Base-by-base conservation (phyloP, 2,797 vertebrate genomes). In the Lycodopsis pacificus region DNA sequence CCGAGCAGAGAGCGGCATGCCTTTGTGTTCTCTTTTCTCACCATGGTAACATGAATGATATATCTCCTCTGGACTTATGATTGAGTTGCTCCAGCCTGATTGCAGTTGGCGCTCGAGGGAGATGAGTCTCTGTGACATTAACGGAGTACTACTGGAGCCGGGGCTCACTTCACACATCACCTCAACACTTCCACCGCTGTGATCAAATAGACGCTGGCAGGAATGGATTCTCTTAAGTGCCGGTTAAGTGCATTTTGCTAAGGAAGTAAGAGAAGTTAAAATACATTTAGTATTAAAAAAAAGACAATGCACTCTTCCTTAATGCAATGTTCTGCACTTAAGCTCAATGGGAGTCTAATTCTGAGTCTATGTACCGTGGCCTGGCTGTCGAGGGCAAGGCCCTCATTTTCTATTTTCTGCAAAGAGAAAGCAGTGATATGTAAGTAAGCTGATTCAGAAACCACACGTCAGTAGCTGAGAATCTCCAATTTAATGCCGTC, bases 201-300 rank as follows among this genome's bases (percentile, higher is more conserved):
- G 89, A 93, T 93, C 90, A 91, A 92, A 93, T 92, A 82, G 86
- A 89, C 65, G 32, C 79, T 79, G 74, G 80, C 90, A 87, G 89
- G 88, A 90, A 91, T 80, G 69, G 80, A 88, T 86, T 87, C 82
- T 92, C 89, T 89, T 93, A 88, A 94, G 91, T 94, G 88, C 89
- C 34, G 56, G 79, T 86, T 94, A 93, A 94, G 84, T 92, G 91
- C 88, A 92, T 92, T 92, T 90, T 88, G 76, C 84, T 80, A 87
- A 92, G 92, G 91, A 93, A 92, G 90, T 91, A 91, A 93, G 91
- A 89, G 88, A 92, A 91, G 89, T 92, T 92, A 87, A 92, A 90
- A 89, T 89, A 88, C 83, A 89, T 80, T 94, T 92, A 92, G 85
- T 78, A 80, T 84, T 87, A 79, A 90, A 90, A 57, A 17, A 93